phyloP scores from a whole-genome alignment of 2,113 vertebrate genomes.

The Eudyptes chrysolophus region DNA sequence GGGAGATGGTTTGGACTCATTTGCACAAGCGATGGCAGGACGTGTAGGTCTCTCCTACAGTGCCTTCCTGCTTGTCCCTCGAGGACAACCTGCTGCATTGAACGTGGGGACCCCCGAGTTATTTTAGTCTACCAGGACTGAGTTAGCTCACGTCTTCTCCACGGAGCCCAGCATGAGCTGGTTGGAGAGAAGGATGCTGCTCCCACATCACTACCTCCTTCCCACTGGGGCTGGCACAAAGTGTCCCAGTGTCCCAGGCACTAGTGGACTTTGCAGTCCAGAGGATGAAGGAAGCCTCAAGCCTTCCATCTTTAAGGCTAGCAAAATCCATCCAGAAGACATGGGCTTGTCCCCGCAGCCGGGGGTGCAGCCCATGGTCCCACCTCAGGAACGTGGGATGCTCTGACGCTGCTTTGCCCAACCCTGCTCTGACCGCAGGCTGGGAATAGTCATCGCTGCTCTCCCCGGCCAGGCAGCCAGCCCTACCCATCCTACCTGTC shows the following conservation, averaged over 20 bases:
- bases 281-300: neutral
- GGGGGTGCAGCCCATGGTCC: neutral
- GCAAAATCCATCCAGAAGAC: neutral
- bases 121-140: neutral
- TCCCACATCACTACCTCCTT: neutral
- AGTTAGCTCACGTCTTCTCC: neutral
- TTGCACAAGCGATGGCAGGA: neutral
- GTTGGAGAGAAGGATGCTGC: neutral
- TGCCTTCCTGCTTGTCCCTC: neutral
- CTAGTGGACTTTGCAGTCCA: neutral
- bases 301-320: neutral
- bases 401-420: neutral
- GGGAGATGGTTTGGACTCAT: neutral
- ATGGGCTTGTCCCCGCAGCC: fast-evolving
- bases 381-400: neutral
- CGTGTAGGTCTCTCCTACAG: fast-evolving
- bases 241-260: neutral
- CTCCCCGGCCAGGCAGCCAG: neutral
- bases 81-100: neutral
- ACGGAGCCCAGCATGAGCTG: neutral
- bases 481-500: neutral
- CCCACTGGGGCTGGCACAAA: neutral
- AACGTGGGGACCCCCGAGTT: fast-evolving
- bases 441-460: neutral
- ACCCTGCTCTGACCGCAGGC: neutral